A percentile compares a stretch with the other conserved stretches of the same genome.
phyloP scores from a whole-genome alignment of 2,113 vertebrate species.

The Indri indri region DNA sequence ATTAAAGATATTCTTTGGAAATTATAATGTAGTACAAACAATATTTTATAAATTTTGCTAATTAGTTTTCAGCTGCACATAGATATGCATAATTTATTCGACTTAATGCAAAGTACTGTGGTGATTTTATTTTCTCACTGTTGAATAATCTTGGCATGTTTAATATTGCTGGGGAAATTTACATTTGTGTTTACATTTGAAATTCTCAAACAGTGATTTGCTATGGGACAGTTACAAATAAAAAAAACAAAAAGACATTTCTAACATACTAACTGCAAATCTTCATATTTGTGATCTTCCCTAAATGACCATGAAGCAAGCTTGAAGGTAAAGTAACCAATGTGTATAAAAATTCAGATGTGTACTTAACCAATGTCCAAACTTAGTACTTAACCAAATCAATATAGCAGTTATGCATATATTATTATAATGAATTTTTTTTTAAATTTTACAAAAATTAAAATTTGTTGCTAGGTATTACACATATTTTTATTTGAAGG shows the following conservation, averaged over 20 bases:
- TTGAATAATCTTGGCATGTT: neutral
- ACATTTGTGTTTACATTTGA: neutral
- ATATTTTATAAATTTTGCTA: neutral
- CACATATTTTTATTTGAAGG: slow-evolving; percentile 33
- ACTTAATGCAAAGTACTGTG: neutral
- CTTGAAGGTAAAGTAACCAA: neutral
- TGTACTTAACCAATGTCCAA: neutral
- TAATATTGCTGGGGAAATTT: neutral
- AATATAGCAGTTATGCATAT: neutral
- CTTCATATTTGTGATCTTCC: neutral
- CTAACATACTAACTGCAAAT: neutral
- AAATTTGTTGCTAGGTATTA: slow-evolving; percentile 37
- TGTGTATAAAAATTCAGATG: neutral
- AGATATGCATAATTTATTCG: neutral
- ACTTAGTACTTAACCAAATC: neutral
- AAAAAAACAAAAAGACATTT: neutral
- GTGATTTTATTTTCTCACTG: neutral
- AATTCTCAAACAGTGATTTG: neutral
- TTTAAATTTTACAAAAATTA: slow-evolving; percentile 24
- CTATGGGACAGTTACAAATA: neutral
- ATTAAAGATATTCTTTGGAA: slow-evolving; percentile 25
- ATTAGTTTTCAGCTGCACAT: neutral
- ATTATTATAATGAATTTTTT: neutral
- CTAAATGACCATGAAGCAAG: neutral
- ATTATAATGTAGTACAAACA: neutral